Evolutionary conservation across 2,113 vertebrate species (phyloP).

Genomic region (Paratilapia polleni): DNA sequence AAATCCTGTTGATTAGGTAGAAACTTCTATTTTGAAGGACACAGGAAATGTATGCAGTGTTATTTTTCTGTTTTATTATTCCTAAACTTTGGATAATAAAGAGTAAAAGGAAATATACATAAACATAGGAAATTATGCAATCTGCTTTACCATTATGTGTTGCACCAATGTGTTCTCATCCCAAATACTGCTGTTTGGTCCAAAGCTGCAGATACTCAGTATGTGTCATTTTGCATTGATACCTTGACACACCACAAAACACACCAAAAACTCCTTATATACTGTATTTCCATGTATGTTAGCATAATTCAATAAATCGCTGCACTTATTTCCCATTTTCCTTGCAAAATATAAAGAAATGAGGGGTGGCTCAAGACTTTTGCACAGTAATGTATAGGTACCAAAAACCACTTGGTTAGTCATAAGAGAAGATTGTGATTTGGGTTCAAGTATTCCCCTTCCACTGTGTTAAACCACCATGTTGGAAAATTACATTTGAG

Average conservation of each 20-base stretch:
- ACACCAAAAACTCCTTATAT: no score
- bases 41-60: not conserved
- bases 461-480: not conserved
- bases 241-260: not conserved
- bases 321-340: no score
- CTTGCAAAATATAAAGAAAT: no score
- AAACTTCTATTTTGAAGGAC: not conserved
- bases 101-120: not conserved
- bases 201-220: not conserved
- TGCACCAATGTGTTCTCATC: not conserved
- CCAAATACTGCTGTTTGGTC: not conserved
- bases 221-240: not conserved
- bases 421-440: not conserved
- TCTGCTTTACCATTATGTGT: not conserved
- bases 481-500: not conserved
- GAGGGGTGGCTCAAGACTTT: no score
- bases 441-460: not conserved
- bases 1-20: not conserved
- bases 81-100: not conserved
- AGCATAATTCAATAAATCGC: no score
- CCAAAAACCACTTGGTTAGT: not conserved
- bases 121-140: not conserved
- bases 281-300: no score
- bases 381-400: not conserved
- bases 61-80: not conserved